Base-by-base conservation (phyloP, 2,113 vertebrate genomes). In the Dipodomys spectabilis region DNA sequence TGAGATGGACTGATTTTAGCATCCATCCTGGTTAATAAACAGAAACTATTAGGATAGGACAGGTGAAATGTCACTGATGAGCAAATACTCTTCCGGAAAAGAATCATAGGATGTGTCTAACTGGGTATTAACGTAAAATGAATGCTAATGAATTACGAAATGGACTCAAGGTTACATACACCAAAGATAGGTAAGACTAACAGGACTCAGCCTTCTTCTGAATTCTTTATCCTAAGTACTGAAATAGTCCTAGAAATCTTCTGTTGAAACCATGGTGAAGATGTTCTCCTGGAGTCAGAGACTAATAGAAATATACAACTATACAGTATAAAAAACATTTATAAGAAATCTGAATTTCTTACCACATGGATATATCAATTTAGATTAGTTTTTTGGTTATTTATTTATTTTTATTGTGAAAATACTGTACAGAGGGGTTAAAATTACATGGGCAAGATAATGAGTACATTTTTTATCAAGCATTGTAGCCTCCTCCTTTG, bases 11-110 rank as follows among this genome's bases (percentile, higher is more conserved):
- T 94, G 64, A 67, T 11, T 83, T 95, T 45, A 71, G 5, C 30
- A 1, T 88, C 83, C 1, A 69, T 4, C 68, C 65, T 95, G 44
- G 4, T 53, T 16, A 80, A n/a, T 88, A 67, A 90, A 77, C 5
- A 75, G 9, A 9, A 92, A 83, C 18, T 28, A 39, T 13, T 57
- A 49, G 65, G 7, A 67, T 64, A n/a, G 27, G 78, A 1, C 1
- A 23, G 9, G 4, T 4, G 16, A 20, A 9, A n/a, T 45, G 73
- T 39, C 49, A 90, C 15, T 28, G 53, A 82, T 88, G 45, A 95
- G 71, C 57, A 93, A 53, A 86, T 71, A 60, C 65, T 83, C 94
- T 95, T 93, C 75, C 83, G 69, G 69, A 94, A 95, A 73, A 92
- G n/a, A 80, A 73, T 89, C 57, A 84, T 53, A 91, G 64, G 32